Evolutionary conservation across 1,140 invertebrate genomes (phyloP).

Genomic region (Muscidifurax raptorellus): DNA sequence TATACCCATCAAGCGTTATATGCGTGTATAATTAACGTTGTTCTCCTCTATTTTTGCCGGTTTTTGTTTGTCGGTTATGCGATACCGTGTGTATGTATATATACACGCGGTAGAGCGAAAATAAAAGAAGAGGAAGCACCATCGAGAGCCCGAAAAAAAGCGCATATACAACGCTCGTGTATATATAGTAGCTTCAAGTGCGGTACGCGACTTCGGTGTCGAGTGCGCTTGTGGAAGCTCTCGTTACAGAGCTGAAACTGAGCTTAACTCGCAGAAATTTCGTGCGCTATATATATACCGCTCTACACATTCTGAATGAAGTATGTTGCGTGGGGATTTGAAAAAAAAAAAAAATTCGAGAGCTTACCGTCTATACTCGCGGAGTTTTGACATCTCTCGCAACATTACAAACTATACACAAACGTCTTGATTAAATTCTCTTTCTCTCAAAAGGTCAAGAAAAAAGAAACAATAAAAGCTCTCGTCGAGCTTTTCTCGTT

Average conservation of each 20-base stretch:
- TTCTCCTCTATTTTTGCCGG: no score
- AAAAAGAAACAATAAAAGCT: neutral
- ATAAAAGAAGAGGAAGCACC: neutral
- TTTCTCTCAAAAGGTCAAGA: neutral
- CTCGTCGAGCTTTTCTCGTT: no score
- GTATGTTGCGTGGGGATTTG: neutral
- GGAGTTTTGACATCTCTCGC: no score
- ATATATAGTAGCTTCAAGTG: neutral
- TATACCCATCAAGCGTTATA: no score
- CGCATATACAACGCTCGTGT: no score
- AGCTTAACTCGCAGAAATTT: slow-evolving; percentile 29
- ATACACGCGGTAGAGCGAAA: neutral
- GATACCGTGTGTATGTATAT: neutral
- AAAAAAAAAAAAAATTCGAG: neutral
- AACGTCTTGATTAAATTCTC: no score
- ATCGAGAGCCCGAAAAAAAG: neutral
- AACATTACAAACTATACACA: no score
- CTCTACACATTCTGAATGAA: neutral
- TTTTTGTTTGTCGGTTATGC: no score
- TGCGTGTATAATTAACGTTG: no score
- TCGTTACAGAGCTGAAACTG: slow-evolving; percentile 27
- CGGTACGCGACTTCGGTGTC: neutral
- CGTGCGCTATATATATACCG: neutral
- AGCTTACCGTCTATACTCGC: no score
- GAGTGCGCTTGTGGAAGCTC: neutral